phyloP scores from a whole-genome alignment of 2,888 invertebrate species.

The Elmis aenea region DNA sequence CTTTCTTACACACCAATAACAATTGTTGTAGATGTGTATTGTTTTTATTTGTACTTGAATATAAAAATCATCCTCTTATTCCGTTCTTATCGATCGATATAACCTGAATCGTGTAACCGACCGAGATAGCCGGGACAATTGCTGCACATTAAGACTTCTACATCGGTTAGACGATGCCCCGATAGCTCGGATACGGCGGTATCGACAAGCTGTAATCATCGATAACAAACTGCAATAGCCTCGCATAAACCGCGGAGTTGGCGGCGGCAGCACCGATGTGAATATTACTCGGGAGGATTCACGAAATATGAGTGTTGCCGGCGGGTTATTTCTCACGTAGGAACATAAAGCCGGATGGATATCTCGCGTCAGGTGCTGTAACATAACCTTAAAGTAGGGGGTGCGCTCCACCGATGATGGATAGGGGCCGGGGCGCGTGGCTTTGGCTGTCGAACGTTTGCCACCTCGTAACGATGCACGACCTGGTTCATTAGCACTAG shows the following conservation, averaged over 20 bases:
- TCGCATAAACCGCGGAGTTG: constrained; percentile 36
- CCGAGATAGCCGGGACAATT: too few relatives aligned
- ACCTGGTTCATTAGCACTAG: constrained; percentile 17
- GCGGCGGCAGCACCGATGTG: constrained; percentile 37
- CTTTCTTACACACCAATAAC: too few relatives aligned
- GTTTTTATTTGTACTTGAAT: too few relatives aligned
- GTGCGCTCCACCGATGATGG: constrained; percentile 19
- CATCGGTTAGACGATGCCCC: too few relatives aligned
- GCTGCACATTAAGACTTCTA: too few relatives aligned
- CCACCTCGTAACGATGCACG: constrained; percentile 14
- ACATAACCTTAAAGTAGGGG: constrained; percentile 38
- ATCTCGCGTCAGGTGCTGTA: constrained; percentile 36
- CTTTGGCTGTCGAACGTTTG: constrained; percentile 16
- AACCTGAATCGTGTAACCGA: too few relatives aligned
- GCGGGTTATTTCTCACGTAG: constrained; percentile 40
- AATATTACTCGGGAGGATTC: constrained; percentile 43
- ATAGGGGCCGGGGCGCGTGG: constrained; percentile 13
- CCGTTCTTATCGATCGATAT: too few relatives aligned
- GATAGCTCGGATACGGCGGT: too few relatives aligned
- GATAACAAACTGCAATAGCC: constrained; percentile 39
- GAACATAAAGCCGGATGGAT: constrained; percentile 40
- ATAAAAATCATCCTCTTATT: too few relatives aligned
- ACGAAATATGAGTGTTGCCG: constrained; percentile 38
- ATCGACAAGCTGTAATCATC: constrained; percentile 43
- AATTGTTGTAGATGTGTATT: too few relatives aligned